Evolutionary conservation across 2,113 vertebrate species (phyloP).

Genomic region (Triplophysa tibetana): DNA sequence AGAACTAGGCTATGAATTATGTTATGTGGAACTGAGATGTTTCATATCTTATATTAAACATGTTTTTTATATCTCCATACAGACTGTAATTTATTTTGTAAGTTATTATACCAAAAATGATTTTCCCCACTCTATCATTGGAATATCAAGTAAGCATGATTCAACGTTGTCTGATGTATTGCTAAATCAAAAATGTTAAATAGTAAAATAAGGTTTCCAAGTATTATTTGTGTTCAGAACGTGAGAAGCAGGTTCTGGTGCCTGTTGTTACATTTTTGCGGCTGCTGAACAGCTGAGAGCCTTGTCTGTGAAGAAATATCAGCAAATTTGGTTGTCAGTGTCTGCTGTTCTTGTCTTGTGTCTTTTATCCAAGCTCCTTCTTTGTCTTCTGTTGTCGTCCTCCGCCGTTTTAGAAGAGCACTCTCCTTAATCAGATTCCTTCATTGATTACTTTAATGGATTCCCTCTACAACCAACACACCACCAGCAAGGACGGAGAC

Average conservation of each 20-base stretch:
- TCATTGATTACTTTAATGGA: slow-evolving; percentile 70
- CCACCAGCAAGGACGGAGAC: slow-evolving; percentile 19
- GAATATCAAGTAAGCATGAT: background rate
- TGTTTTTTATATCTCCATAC: background rate
- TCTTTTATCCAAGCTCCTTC: background rate
- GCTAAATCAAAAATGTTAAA: background rate
- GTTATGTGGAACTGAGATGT: background rate
- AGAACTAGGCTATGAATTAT: background rate
- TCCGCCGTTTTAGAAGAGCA: slow-evolving; percentile 51
- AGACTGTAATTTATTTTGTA: background rate
- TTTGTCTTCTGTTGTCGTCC: slow-evolving; percentile 16
- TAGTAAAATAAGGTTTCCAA: too few species aligned
- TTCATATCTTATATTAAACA: background rate
- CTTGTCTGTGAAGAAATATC: background rate
- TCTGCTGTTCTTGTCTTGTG: background rate
- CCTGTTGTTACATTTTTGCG: background rate
- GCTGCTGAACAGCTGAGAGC: background rate
- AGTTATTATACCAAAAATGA: background rate
- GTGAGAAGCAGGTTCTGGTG: too few species aligned
- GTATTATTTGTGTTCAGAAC: too few species aligned
- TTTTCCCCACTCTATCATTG: background rate
- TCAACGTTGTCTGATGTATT: background rate
- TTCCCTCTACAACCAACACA: slow-evolving; percentile 37
- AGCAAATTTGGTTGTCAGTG: background rate
- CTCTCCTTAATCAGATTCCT: slow-evolving; percentile 73